A percentile compares a stretch with the other conserved stretches of the same genome.
Conservation (phyloP, 2,797 vertebrate genomes). For the Aplochiton taeniatus region DNA sequence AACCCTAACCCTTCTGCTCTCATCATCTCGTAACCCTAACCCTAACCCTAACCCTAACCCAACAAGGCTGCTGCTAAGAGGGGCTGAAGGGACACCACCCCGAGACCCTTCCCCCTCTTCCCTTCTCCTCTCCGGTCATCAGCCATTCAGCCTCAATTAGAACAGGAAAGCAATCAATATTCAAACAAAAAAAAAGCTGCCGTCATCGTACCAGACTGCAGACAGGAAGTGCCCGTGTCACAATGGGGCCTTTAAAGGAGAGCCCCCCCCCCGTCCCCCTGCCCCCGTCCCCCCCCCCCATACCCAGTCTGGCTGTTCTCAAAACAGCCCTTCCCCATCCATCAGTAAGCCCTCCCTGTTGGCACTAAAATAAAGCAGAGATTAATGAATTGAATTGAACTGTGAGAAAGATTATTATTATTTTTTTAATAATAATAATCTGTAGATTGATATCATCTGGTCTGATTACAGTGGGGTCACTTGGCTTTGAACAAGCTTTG, state of each 20-base stretch:
- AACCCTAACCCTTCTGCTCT: no score
- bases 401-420: constrained; percentile 11
- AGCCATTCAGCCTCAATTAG: constrained; percentile 54
- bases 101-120: neutral
- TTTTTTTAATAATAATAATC: no score
- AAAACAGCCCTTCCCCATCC: constrained; percentile 1
- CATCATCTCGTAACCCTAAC: no score
- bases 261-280: neutral
- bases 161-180: constrained; percentile 68
- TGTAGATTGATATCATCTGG: constrained; percentile 33
- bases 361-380: constrained; percentile 21
- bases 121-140: constrained; percentile 29
- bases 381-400: constrained; percentile 18
- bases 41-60: no score
- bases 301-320: neutral
- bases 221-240: constrained; percentile 53
- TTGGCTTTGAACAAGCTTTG: constrained; percentile 27
- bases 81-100: constrained; percentile 27
- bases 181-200: constrained; percentile 41
- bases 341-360: neutral
- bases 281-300: neutral
- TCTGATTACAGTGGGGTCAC: constrained; percentile 41
- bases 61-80: constrained; percentile 20
- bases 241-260: constrained; percentile 39
- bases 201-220: constrained; percentile 39